phyloP scores from a whole-genome alignment of 2,888 invertebrate species.

The Lepidocyrtinus sp. region DNA sequence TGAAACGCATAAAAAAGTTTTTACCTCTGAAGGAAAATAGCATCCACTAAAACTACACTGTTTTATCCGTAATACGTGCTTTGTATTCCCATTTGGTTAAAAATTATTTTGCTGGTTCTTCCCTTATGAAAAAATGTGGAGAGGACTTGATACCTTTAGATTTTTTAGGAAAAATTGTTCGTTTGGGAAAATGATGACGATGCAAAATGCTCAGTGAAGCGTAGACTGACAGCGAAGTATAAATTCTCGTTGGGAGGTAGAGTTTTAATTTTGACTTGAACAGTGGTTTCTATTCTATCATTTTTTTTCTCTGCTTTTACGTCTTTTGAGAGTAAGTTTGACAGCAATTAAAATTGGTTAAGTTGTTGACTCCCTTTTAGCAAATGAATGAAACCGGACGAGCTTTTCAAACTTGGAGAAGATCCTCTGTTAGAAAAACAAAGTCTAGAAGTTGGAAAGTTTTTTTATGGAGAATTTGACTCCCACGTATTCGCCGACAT shows the following conservation, averaged over 20 bases:
- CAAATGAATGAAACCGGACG: background rate
- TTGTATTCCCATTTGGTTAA: slow-evolving; percentile 44
- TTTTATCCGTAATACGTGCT: slow-evolving; percentile 26
- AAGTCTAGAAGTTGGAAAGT: too few species aligned
- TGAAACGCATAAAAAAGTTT: slow-evolving; percentile 53
- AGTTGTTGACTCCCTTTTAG: background rate
- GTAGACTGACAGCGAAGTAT: background rate
- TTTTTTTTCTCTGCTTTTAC: slow-evolving; percentile 10
- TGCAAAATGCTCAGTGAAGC: background rate
- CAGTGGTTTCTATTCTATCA: background rate
- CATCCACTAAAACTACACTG: background rate
- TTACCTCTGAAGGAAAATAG: background rate
- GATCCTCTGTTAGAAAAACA: too few species aligned
- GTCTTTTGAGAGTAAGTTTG: too few species aligned
- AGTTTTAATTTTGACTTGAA: background rate
- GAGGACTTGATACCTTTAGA: background rate
- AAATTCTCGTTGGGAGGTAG: background rate
- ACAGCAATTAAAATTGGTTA: slow-evolving; percentile 8
- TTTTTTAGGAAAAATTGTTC: background rate
- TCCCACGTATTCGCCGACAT: too few species aligned
- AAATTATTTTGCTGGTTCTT: too few species aligned
- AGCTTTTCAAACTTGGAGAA: too few species aligned
- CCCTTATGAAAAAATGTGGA: background rate
- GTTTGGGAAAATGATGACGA: slow-evolving; percentile 5
- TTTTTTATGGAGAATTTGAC: too few species aligned